Evolutionary conservation across 2,888 invertebrate genomes (phyloP), one percentile per base, ranked within the genome.

Genomic region (Pterobdella sp.): DNA sequence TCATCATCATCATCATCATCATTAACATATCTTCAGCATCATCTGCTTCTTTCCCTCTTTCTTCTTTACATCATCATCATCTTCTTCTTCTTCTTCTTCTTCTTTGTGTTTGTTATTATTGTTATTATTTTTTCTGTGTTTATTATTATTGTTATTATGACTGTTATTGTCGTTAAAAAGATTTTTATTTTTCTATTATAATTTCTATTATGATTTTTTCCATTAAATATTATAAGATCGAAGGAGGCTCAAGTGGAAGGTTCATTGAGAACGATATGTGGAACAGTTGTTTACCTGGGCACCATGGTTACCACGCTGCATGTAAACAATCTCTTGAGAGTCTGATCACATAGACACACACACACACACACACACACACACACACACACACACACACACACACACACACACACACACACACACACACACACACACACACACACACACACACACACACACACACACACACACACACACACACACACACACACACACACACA

Each of bases 1-100:
- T 32, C 32, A 31, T 65, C 65, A 65, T 65, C 32, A 31, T n/a
- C 65, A 34, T 35, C 32, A 65, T 65, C 65, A 65, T 65, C 65
- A 65, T 65, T 34, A n/a, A 22, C 18, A n/a, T 29, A 29, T 35
- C 65, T 7, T 65, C 32, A 29, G 26, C 32, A 65, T 65, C n/a
- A 29, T 65, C n/a, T 56, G 14, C 52, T 37, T 26, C 52, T 52
- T 69, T 52, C 52, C 52, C 14, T 29, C 69, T 69, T 4, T 32
- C 34, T 4, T 26, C 60, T 56, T 22, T 56, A n/a, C 32, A 31
- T 65, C 65, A 29, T 65, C 65, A 65, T 65, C 65, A 65, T 65
- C 32, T 14, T 31, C 65, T 7, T 65, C 4, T 10, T 22, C 60
- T 4, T n/a, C 7, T n/a, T 10, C n/a, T 4, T 4, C n/a, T 22